phyloP scores from a whole-genome alignment of 2,797 vertebrate genomes.

The Pristis pectinata region DNA sequence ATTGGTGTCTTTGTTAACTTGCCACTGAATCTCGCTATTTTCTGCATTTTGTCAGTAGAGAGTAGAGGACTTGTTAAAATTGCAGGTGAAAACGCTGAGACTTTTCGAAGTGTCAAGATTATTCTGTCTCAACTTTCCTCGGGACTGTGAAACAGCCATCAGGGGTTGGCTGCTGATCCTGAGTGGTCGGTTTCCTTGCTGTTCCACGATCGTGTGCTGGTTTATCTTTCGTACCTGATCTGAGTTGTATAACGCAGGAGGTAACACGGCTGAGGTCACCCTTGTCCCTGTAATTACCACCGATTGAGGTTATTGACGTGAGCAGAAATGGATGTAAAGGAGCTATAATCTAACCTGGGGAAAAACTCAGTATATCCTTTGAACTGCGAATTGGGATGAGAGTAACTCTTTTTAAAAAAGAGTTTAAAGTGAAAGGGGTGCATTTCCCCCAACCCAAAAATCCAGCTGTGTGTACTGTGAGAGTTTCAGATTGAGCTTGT shows the following conservation, averaged over 20 bases:
- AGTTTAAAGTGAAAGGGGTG: neutral
- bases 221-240: neutral
- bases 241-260: neutral
- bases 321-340: neutral
- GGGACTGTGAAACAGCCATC: neutral
- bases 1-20: neutral
- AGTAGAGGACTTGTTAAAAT: neutral
- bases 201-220: neutral
- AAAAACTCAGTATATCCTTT: neutral
- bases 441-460: neutral
- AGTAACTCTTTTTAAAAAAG: neutral
- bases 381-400: neutral
- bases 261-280: neutral
- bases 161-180: neutral
- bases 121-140: neutral
- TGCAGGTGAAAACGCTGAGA: neutral
- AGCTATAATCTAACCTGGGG: no score
- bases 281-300: neutral
- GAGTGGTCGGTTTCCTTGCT: neutral
- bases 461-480: neutral
- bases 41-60: neutral
- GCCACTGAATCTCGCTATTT: neutral
- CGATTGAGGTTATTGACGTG: neutral
- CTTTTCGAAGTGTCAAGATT: no score
- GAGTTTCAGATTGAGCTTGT: neutral